phyloP scores from a whole-genome alignment of 2,888 invertebrate species.

The Horisme vitalbata region DNA sequence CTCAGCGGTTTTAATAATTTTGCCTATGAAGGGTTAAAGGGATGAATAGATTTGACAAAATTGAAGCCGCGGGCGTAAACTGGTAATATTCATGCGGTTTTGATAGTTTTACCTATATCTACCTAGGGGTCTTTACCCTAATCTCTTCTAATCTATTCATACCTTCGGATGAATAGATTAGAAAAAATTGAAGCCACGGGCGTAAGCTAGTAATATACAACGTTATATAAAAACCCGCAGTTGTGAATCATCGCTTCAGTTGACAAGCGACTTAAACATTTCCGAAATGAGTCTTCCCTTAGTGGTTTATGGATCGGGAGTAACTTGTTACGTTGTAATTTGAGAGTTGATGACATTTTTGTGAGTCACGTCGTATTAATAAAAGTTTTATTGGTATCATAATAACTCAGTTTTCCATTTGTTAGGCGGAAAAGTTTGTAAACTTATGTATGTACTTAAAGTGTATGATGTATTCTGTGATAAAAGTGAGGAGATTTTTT shows the following conservation, averaged over 20 bases:
- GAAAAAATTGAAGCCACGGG: too few relatives aligned
- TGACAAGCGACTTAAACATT: slow-evolving; percentile 10
- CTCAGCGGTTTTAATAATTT: too few relatives aligned
- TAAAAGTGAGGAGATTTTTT: background rate
- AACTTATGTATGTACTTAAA: background rate
- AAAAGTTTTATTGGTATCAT: slow-evolving; percentile 29
- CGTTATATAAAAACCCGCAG: too few relatives aligned
- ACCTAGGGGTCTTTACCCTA: too few relatives aligned
- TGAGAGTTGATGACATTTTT: slow-evolving; percentile 45
- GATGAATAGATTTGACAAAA: too few relatives aligned
- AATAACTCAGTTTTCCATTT: slow-evolving; percentile 21
- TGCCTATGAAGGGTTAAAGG: too few relatives aligned
- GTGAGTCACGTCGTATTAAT: slow-evolving; percentile 34
- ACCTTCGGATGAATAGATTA: too few relatives aligned
- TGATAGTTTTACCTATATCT: too few relatives aligned
- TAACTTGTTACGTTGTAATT: slow-evolving; percentile 57
- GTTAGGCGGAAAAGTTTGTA: slow-evolving; percentile 13
- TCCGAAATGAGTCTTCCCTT: slow-evolving; percentile 30
- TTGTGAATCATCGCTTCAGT: slow-evolving; percentile 7
- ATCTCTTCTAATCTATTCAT: too few relatives aligned
- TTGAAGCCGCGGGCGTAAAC: too few relatives aligned
- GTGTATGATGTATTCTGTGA: background rate
- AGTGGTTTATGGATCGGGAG: slow-evolving; percentile 56
- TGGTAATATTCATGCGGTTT: too few relatives aligned
- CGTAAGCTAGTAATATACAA: too few relatives aligned